A percentile compares a stretch with the other conserved stretches of the same genome.
phyloP scores from a whole-genome alignment of 1,140 invertebrate genomes.

The Heliothis subflexa region DNA sequence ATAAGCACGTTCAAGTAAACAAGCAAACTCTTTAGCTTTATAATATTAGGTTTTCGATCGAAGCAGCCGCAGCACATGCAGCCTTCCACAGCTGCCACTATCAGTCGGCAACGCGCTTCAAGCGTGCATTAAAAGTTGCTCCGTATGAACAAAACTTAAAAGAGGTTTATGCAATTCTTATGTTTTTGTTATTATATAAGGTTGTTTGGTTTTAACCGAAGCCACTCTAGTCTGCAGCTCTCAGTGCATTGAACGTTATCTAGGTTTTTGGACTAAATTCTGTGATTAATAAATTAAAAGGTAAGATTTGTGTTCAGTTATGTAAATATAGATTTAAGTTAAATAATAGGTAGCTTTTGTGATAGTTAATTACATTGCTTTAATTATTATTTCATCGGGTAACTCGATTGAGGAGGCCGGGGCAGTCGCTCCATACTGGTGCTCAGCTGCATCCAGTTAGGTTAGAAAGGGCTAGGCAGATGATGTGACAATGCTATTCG shows the following conservation, averaged over 20 bases:
- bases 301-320: conserved; percentile 49
- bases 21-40: too few species aligned
- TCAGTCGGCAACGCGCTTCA: too few species aligned
- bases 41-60: too few species aligned
- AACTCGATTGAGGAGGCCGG: too few species aligned
- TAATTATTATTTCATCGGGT: too few species aligned
- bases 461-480: too few species aligned
- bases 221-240: conserved; percentile 72
- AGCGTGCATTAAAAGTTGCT: conserved; percentile 9
- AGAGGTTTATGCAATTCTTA: conserved; percentile 83
- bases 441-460: too few species aligned
- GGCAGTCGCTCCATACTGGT: too few species aligned
- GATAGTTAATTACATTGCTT: not conserved
- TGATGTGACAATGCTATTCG: too few species aligned
- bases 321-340: not conserved
- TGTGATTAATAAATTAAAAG: conserved; percentile 37
- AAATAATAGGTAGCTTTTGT: not conserved
- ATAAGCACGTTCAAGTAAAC: too few species aligned
- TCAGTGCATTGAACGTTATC: conserved; percentile 78
- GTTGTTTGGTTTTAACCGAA: conserved; percentile 64
- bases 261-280: conserved; percentile 55
- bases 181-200: conserved; percentile 83
- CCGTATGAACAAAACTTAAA: not conserved
- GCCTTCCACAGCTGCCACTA: too few species aligned
- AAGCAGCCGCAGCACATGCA: too few species aligned